phyloP scores from a whole-genome alignment of 2,888 invertebrate genomes.

The Spicauda simplicius region DNA sequence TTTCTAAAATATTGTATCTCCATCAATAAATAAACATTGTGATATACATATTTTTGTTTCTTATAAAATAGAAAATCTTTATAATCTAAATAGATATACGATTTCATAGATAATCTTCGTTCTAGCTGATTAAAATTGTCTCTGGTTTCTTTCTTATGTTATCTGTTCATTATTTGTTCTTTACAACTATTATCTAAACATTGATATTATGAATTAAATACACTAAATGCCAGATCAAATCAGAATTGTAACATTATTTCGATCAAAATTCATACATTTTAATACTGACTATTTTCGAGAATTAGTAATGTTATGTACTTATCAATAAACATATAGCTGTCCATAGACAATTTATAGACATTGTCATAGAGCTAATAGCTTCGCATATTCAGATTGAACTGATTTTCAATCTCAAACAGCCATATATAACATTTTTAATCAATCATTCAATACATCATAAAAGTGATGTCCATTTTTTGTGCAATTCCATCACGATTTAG shows the following conservation, averaged over 20 bases:
- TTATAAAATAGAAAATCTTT: constrained; percentile 27
- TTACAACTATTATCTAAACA: constrained; percentile 25
- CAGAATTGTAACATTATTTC: not conserved
- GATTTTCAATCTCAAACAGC: too few relatives aligned
- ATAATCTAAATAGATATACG: constrained; percentile 12
- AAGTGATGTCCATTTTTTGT: too few relatives aligned
- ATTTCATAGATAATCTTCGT: not conserved
- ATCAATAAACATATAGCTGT: not conserved
- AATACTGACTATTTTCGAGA: not conserved
- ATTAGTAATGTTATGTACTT: too few relatives aligned
- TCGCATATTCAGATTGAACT: too few relatives aligned
- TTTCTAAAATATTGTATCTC: constrained; percentile 10
- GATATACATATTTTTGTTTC: constrained; percentile 33
- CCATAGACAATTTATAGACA: not conserved
- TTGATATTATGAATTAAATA: constrained; percentile 2
- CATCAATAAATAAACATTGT: constrained; percentile 29
- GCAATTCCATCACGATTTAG: too few relatives aligned
- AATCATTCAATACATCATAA: too few relatives aligned
- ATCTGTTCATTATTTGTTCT: not conserved
- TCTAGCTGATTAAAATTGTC: not conserved
- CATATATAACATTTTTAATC: too few relatives aligned
- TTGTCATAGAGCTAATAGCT: not conserved
- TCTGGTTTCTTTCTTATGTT: not conserved
- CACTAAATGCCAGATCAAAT: not conserved
- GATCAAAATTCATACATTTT: not conserved